Evolutionary conservation across 2,797 vertebrate species (phyloP).

Genomic region (Synanceia verrucosa): DNA sequence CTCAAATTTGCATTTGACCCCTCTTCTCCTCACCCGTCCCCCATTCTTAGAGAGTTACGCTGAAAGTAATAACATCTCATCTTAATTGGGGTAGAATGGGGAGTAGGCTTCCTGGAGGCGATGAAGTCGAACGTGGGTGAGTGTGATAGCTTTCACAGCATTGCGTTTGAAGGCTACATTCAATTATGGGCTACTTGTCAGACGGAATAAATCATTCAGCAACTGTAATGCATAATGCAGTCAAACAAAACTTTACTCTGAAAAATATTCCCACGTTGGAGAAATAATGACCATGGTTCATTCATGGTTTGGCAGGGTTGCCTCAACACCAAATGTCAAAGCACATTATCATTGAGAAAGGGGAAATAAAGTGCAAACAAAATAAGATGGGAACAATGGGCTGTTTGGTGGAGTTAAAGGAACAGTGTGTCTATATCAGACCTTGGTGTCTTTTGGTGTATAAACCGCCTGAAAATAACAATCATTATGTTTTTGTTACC

Average conservation of each 20-base stretch:
- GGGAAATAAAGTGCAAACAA: neutral
- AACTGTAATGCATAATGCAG: constrained; percentile 63
- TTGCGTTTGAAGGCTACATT: constrained; percentile 64
- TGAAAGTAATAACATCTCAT: constrained; percentile 53
- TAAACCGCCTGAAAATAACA: neutral
- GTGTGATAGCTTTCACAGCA: constrained; percentile 60
- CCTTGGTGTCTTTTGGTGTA: neutral
- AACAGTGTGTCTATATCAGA: neutral
- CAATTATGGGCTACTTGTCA: constrained; percentile 73
- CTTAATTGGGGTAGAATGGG: constrained; percentile 62
- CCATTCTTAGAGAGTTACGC: constrained; percentile 59
- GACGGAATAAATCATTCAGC: constrained; percentile 70
- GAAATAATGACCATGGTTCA: constrained; percentile 44
- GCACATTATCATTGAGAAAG: constrained; percentile 20
- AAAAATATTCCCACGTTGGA: constrained; percentile 32
- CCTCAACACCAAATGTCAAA: constrained; percentile 45
- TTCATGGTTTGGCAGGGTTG: constrained; percentile 24
- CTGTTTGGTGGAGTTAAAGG: neutral
- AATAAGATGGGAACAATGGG: constrained; percentile 18
- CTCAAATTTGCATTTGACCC: constrained; percentile 54
- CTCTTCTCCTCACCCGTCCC: constrained; percentile 32
- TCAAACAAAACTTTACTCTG: constrained; percentile 61
- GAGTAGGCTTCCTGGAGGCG: constrained; percentile 51
- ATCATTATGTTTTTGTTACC: neutral
- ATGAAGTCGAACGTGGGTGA: constrained; percentile 59